Conservation (phyloP, 1,140 invertebrate genomes). For the Drosophila melanogaster region Release_6_plus_ISO1_MT NT_033779.5:2488001-2488500, state of each 20-base stretch:
- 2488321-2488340: constrained; percentile 17
- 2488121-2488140: no score
- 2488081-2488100: no score
- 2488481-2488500: constrained; percentile 84
- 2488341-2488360: neutral
- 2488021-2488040: no score
- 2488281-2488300: constrained; percentile 8
- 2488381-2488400: constrained; percentile 70
- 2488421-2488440: constrained; percentile 57
- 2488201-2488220: no score
- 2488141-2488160: no score
- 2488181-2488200: no score
- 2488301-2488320: constrained; percentile 13
- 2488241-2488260: neutral
- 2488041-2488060: no score
- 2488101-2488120: no score
- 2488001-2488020: neutral
- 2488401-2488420: constrained; percentile 77
- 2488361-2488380: constrained; percentile 9
- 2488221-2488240: neutral
- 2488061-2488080: no score
- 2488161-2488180: no score
- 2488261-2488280: neutral
- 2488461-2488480: constrained; percentile 84
- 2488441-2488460: constrained; percentile 78